These are phyloP conservation scores for Valencia hispanica DNA, from an alignment of 2,797 vertebrate genomes.

Conservation along the genomic window DNA sequence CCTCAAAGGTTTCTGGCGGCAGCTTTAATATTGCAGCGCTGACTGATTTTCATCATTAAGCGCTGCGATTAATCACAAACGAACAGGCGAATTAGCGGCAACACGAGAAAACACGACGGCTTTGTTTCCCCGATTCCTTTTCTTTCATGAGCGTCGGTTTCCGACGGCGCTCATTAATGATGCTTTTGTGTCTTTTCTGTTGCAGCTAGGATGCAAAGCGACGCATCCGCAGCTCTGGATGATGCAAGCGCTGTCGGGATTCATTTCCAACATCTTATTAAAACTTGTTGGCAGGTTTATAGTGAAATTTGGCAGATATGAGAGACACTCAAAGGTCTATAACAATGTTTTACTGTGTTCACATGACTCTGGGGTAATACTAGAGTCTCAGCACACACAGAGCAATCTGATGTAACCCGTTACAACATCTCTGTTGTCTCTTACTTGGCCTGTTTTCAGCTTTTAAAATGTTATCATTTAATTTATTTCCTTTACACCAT, in stretches of 20 bases:
- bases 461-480: not conserved
- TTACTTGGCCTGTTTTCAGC: not conserved
- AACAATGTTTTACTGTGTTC: too few species aligned
- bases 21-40: not conserved
- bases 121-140: constrained; percentile 6
- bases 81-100: constrained; percentile 26
- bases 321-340: too few species aligned
- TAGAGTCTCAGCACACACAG: not conserved
- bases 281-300: not conserved
- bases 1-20: constrained; percentile 6
- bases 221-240: not conserved
- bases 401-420: not conserved
- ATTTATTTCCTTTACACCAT: not conserved
- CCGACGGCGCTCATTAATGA: constrained; percentile 13
- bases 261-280: not conserved
- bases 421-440: not conserved
- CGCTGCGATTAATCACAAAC: constrained; percentile 29
- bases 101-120: constrained; percentile 16
- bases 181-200: not conserved
- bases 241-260: not conserved
- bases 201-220: not conserved
- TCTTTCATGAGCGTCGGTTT: constrained; percentile 8
- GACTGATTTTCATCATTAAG: constrained; percentile 42
- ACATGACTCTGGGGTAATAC: not conserved
- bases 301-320: not conserved